These are phyloP conservation scores for Drosophila crucigera DNA, from an alignment of 2,888 invertebrate genomes.

Conservation along the genomic window DNA sequence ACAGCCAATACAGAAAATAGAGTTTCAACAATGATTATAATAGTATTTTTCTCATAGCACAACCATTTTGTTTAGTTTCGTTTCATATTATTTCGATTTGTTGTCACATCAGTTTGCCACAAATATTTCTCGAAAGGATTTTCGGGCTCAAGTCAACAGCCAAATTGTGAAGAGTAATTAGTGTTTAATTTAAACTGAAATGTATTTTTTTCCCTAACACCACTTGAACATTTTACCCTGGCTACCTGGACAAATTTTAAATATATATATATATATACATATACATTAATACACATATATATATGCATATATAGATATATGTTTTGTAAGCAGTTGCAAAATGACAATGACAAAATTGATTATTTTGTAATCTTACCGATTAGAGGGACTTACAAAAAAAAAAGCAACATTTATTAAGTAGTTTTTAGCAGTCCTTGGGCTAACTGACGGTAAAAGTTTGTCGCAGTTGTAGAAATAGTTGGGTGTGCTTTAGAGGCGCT, in stretches of 20 bases:
- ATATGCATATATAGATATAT: slow-evolving; percentile 13
- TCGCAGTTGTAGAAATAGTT: slow-evolving; percentile 44
- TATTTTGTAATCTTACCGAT: slow-evolving; percentile 32
- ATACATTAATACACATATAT: neutral
- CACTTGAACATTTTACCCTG: slow-evolving; percentile 55
- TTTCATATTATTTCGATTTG: slow-evolving; percentile 34
- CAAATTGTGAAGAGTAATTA: slow-evolving; percentile 56
- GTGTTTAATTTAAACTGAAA: slow-evolving; percentile 31
- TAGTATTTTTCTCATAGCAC: slow-evolving; percentile 65
- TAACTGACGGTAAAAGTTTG: slow-evolving; percentile 45
- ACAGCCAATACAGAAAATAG: slow-evolving; percentile 53
- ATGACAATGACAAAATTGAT: slow-evolving; percentile 42
- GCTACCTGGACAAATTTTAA: slow-evolving; percentile 57
- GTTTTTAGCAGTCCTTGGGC: slow-evolving; percentile 27
- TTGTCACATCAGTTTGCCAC: slow-evolving; percentile 32
- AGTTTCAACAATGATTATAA: slow-evolving; percentile 59
- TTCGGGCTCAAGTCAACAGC: slow-evolving; percentile 57
- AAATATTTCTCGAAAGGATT: slow-evolving; percentile 28
- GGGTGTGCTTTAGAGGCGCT: slow-evolving; percentile 12
- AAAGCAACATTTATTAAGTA: slow-evolving; percentile 20
- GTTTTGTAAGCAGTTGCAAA: slow-evolving; percentile 35
- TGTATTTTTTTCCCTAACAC: slow-evolving; percentile 11
- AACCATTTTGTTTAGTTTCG: slow-evolving; percentile 67
- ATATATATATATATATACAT: slow-evolving; percentile 31
- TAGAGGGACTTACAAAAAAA: slow-evolving; percentile 4